Evolutionary conservation across 1,140 invertebrate species (phyloP).

Genomic region (Calliopsis andreniformis): DNA sequence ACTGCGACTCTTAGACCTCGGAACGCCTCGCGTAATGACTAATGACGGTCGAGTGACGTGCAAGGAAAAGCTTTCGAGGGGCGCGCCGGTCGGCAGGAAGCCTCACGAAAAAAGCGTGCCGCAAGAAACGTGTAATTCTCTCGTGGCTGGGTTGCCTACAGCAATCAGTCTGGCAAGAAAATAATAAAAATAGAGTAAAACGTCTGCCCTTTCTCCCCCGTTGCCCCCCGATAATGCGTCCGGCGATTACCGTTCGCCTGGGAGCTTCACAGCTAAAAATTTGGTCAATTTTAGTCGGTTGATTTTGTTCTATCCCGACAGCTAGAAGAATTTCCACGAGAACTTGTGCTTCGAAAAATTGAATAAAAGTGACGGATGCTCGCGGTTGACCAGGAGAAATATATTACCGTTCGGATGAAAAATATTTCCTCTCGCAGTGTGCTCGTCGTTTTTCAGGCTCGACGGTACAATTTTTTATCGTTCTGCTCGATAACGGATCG

Average conservation of each 20-base stretch:
- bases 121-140: constrained; percentile 6
- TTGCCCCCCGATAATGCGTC: constrained; percentile 7
- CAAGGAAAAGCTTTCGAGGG: background rate
- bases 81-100: background rate
- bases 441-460: background rate
- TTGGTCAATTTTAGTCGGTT: background rate
- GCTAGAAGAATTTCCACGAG: background rate
- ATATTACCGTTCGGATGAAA: constrained; percentile 15
- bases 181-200: background rate
- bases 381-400: constrained; percentile 10
- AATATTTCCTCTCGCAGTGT: background rate
- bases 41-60: background rate
- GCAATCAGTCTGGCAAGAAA: background rate
- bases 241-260: constrained; percentile 6
- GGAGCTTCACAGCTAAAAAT: background rate
- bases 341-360: background rate
- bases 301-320: background rate
- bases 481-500: too few species aligned
- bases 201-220: background rate
- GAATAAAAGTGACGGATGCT: background rate
- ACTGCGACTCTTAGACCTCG: constrained; percentile 6
- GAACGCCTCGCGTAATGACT: background rate
- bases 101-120: background rate
- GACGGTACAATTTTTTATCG: background rate
- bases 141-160: background rate